A percentile compares a stretch with the other conserved stretches of the same genome.
Conservation (phyloP, 1,140 invertebrate genomes). For the Agrilus planipennis region DNA sequence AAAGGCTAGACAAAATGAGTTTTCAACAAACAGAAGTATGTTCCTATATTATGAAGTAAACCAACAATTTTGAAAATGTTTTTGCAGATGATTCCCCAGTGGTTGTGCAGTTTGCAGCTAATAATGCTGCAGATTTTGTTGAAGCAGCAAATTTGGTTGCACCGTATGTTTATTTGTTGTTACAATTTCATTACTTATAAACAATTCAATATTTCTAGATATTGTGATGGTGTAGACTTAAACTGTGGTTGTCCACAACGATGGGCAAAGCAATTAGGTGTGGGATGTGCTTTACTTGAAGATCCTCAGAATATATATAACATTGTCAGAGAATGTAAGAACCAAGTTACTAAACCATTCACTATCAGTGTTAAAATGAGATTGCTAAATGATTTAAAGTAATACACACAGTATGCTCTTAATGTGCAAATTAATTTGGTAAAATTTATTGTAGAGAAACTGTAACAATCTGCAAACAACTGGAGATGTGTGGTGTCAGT, state of each 20-base stretch:
- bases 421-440: not conserved
- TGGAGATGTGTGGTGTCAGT: constrained; percentile 74
- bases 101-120: constrained; percentile 91
- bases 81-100: constrained; percentile 65
- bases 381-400: constrained; percentile 46
- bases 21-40: constrained; percentile 59
- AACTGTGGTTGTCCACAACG: constrained; percentile 96
- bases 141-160: constrained; percentile 72
- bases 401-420: constrained; percentile 9
- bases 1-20: constrained; percentile 81
- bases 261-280: constrained; percentile 87
- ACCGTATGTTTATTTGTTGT: constrained; percentile 45
- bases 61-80: constrained; percentile 5
- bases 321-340: constrained; percentile 63
- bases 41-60: constrained; percentile 2
- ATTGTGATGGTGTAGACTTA: constrained; percentile 83
- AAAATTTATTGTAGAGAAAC: constrained; percentile 39
- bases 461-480: constrained; percentile 60
- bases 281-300: constrained; percentile 72
- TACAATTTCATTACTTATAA: constrained; percentile 10
- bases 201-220: constrained; percentile 40
- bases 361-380: constrained; percentile 89
- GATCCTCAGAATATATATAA: constrained; percentile 76
- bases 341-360: constrained; percentile 59
- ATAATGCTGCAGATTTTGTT: constrained; percentile 70